Conservation (phyloP, 2,888 invertebrate species). For the Eupithecia centaureata region DNA sequence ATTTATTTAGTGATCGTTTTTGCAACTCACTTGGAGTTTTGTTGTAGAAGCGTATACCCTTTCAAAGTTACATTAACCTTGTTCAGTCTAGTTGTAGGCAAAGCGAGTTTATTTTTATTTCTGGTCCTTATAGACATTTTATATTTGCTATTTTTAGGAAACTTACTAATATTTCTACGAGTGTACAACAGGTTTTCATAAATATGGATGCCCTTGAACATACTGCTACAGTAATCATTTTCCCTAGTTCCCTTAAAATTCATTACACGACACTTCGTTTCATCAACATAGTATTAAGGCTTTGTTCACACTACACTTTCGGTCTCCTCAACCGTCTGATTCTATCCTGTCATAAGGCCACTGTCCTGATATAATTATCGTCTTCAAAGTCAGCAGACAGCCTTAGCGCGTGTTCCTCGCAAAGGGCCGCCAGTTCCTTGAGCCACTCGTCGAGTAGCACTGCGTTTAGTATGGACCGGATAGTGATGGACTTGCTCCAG, state of each 20-base stretch:
- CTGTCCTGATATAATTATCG: conserved; percentile 66
- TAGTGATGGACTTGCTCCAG: conserved; percentile 76
- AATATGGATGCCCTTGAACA: too few species aligned
- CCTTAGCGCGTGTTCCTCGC: conserved; percentile 94
- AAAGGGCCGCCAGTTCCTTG: conserved; percentile 96
- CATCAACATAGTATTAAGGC: background rate
- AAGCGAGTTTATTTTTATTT: too few species aligned
- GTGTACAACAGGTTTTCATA: too few species aligned
- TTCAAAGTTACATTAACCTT: too few species aligned
- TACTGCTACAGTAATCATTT: too few species aligned
- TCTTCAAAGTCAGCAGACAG: conserved; percentile 69
- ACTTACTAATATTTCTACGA: too few species aligned
- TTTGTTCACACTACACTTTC: background rate
- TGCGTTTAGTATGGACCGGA: conserved; percentile 84
- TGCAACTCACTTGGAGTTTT: too few species aligned
- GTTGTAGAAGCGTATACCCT: too few species aligned
- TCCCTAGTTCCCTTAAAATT: background rate
- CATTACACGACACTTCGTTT: background rate
- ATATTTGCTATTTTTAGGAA: too few species aligned
- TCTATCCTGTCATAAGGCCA: conserved; percentile 74
- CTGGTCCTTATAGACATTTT: too few species aligned
- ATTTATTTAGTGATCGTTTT: too few species aligned
- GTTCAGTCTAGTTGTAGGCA: too few species aligned
- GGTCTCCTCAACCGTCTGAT: background rate
- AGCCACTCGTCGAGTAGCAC: conserved; percentile 97